Percentiles rank a stretch among this genome's conserved stretches.
These are phyloP conservation scores for Phengaris arion DNA, from an alignment of 2,888 invertebrate species.

Conservation along the genomic window DNA sequence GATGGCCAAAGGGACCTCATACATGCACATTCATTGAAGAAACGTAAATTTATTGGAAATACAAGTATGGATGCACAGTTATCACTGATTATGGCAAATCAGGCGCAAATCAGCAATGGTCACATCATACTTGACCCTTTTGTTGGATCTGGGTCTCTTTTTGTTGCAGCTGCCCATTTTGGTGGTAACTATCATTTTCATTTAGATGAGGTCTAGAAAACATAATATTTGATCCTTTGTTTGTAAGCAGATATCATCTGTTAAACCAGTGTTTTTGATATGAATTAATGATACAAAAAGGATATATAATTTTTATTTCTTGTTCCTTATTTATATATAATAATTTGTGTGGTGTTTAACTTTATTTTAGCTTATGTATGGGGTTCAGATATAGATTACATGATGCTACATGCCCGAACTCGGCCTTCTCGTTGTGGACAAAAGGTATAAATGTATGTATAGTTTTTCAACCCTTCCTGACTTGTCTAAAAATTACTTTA, in stretches of 20 bases:
- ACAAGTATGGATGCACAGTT: conserved; percentile 99
- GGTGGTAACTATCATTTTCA: conserved; percentile 76
- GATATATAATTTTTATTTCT: not conserved
- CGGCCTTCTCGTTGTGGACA: conserved; percentile 88
- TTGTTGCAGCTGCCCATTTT: conserved; percentile 94
- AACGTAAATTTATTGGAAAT: conserved; percentile 97
- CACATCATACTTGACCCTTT: conserved; percentile 96
- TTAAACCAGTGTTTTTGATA: no score
- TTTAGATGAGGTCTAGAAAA: not conserved
- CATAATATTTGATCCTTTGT: not conserved
- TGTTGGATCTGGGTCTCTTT: conserved; percentile 91
- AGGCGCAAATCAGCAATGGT: conserved; percentile 86
- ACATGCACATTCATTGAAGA: conserved; percentile 89
- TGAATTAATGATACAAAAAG: not conserved
- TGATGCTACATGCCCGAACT: conserved; percentile 93
- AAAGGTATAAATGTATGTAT: conserved; percentile 81
- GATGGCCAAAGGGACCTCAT: conserved; percentile 92
- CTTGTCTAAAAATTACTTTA: not conserved
- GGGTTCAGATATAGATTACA: conserved; percentile 96
- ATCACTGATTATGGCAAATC: conserved; percentile 96
- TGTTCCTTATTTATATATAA: not conserved
- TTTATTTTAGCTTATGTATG: conserved; percentile 82
- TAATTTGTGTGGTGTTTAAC: not conserved
- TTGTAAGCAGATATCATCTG: no score
- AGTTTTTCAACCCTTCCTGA: conserved; percentile 38